phyloP scores from a whole-genome alignment of 2,888 invertebrate species.

The Orchesella flavescens region DNA sequence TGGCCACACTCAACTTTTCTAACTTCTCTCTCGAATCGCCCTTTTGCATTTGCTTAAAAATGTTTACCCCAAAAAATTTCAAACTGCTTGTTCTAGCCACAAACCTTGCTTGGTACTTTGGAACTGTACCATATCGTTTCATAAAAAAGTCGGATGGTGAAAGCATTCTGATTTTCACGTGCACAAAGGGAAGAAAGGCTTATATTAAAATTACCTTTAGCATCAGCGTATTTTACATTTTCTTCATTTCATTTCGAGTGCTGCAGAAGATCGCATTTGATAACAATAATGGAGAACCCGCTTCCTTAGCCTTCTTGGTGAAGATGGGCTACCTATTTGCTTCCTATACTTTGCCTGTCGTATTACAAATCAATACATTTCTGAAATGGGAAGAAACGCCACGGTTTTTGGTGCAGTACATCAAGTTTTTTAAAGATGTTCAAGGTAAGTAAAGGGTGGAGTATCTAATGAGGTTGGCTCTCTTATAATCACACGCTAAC shows the following conservation, averaged over 20 bases:
- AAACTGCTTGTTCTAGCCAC: conserved; percentile 17
- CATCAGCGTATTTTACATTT: neutral
- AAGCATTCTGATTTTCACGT: neutral
- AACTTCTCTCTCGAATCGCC: neutral
- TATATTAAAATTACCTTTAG: neutral
- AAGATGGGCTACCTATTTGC: conserved; percentile 42
- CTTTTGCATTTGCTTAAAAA: conserved; percentile 9
- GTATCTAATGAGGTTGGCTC: too few relatives aligned
- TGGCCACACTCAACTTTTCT: neutral
- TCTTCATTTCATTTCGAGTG: conserved; percentile 25
- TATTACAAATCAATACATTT: conserved; percentile 29
- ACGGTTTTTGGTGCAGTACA: conserved; percentile 4
- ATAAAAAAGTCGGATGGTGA: neutral
- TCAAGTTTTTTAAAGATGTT: conserved; percentile 20
- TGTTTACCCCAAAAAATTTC: conserved; percentile 33
- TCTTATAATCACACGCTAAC: too few relatives aligned
- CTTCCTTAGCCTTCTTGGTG: conserved; percentile 22
- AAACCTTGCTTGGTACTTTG: conserved; percentile 35
- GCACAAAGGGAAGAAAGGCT: neutral
- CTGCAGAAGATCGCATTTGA: conserved; percentile 19
- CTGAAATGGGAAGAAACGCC: conserved; percentile 11
- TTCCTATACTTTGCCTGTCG: conserved; percentile 16
- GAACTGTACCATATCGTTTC: conserved; percentile 30
- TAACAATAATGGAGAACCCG: neutral
- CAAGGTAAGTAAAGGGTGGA: conserved; percentile 17